Evolutionary conservation across 1,140 invertebrate species (phyloP).

Genomic region (Drosophila repletoides): DNA sequence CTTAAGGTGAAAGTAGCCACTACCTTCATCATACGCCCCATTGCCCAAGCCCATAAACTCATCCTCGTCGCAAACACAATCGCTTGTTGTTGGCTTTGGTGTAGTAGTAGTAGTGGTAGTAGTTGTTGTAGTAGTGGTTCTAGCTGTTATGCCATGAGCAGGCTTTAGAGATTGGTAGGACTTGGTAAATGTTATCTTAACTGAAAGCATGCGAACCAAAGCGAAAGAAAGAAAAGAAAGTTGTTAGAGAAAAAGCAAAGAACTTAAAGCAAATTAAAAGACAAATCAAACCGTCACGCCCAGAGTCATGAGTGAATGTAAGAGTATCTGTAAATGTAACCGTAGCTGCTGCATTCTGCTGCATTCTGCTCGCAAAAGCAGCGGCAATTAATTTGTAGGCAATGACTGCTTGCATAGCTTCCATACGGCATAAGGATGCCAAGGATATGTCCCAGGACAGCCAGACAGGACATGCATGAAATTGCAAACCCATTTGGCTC

Average conservation of each 20-base stretch:
- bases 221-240: slow-evolving; percentile 20
- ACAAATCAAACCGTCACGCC: slow-evolving; percentile 37
- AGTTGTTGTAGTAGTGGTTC: slow-evolving; percentile 25
- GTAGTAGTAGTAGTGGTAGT: slow-evolving; percentile 6
- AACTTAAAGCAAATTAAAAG: slow-evolving; percentile 48
- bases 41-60: slow-evolving; percentile 59
- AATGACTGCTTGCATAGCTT: background rate
- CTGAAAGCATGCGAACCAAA: slow-evolving; percentile 63
- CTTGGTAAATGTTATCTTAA: slow-evolving; percentile 70
- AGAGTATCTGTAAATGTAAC: too few species aligned
- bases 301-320: slow-evolving; percentile 43
- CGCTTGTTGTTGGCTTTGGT: slow-evolving; percentile 42
- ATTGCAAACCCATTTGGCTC: slow-evolving; percentile 52
- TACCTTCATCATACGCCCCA: slow-evolving; percentile 59
- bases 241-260: slow-evolving; percentile 19
- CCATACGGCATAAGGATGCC: background rate
- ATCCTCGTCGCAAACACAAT: slow-evolving; percentile 65
- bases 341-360: too few species aligned
- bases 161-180: slow-evolving; percentile 51
- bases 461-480: slow-evolving; percentile 67
- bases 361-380: slow-evolving; percentile 29
- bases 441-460: slow-evolving; percentile 2
- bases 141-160: slow-evolving; percentile 27
- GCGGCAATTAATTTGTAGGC: slow-evolving; percentile 69
- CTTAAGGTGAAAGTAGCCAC: slow-evolving; percentile 46